Evolutionary conservation across 1,140 invertebrate genomes (phyloP), one percentile per base, ranked within the genome.

Genomic region (Drosophila sucinea): DNA sequence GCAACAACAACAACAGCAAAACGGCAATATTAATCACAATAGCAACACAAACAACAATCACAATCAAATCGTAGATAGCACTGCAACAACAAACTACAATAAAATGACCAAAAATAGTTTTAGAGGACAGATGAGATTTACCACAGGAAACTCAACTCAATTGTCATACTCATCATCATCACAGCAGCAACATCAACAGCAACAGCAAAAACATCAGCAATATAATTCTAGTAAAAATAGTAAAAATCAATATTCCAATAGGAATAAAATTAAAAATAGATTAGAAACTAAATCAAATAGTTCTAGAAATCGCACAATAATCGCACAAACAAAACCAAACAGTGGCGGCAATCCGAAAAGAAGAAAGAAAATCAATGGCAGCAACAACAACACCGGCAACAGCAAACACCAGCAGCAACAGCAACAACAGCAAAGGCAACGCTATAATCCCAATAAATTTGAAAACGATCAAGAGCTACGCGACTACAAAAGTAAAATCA

Each of bases 51-150:
- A 35, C 51, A 66, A 60, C 56, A 79, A 55, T 57, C 73, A 32
- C 55, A 83, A 85, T 62, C 70, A 61, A 60, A 85, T 87, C 75
- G 54, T 82, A 85, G 79, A 82, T 82, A 76, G 75, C 79, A 79
- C 75, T 38, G 40, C 66, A 70, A 17, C 57, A 73, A 76, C 57
- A 73, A 84, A 79, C 73, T 87, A 87, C 79, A 87, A 65, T 80
- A 79, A 89, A 87, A 86, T 90, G 75, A 90, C 90, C 87, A 91
- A 91, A 91, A 91, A 90, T 91, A 91, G 84, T 83, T 91, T 87
- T 90, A 91, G 90, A 91, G 90, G 90, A 68, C 79, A 79, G 65
- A 77, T 90, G 81, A 90, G 86, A 91, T 79, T 87, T 78, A 81
- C 57, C 67, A 73, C 66, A 85, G 61, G 60, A 58, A 90, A 72